Evolutionary conservation across 2,888 invertebrate genomes (phyloP).

Genomic region (Chromoteleia sp.): DNA sequence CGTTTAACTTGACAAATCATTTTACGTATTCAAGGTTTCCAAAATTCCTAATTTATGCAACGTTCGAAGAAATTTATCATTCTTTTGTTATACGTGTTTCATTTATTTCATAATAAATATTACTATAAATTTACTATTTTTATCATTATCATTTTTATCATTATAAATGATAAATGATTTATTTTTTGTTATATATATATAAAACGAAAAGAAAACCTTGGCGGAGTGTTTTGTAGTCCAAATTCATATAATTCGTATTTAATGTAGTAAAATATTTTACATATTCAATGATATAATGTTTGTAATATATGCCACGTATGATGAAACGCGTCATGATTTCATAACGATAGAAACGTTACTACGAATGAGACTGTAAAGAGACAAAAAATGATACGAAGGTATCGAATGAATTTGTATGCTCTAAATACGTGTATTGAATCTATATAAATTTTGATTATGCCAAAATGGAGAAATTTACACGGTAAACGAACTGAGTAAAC

Average conservation of each 20-base stretch:
- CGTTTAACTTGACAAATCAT: too few relatives aligned
- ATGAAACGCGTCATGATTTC: conserved; percentile 33
- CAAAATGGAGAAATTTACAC: conserved; percentile 56
- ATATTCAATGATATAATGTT: neutral
- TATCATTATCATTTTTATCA: too few relatives aligned
- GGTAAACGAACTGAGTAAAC: conserved; percentile 80
- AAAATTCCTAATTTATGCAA: too few relatives aligned
- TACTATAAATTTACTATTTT: too few relatives aligned
- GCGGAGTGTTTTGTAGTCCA: too few relatives aligned
- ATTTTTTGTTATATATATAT: too few relatives aligned
- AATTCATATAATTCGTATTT: neutral
- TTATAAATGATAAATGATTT: too few relatives aligned
- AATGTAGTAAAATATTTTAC: neutral
- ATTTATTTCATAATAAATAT: too few relatives aligned
- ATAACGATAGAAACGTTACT: conserved; percentile 37
- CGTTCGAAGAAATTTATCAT: too few relatives aligned
- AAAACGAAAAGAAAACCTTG: too few relatives aligned
- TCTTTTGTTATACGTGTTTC: too few relatives aligned
- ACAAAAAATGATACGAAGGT: conserved; percentile 32
- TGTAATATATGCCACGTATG: conserved; percentile 19
- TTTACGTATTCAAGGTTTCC: too few relatives aligned
- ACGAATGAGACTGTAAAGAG: neutral
- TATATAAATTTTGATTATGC: conserved; percentile 44
- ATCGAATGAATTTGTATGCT: conserved; percentile 61
- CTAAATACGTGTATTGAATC: conserved; percentile 44